Percentiles rank a stretch among this genome's conserved stretches.
Evolutionary conservation across 1,140 invertebrate species (phyloP).

Genomic region (Aphaenogaster rudis): DNA sequence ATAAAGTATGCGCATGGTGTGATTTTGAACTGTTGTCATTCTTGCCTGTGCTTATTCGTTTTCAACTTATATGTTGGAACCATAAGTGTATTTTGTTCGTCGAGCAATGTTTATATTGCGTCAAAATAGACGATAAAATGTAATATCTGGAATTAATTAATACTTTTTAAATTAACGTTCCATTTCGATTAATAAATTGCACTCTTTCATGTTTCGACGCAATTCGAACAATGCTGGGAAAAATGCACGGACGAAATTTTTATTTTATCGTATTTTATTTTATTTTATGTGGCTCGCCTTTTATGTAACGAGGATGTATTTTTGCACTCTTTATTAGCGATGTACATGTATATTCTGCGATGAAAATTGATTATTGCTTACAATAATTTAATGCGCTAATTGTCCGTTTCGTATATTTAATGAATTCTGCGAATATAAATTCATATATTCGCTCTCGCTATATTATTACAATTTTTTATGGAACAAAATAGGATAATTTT

Average conservation of each 20-base stretch:
- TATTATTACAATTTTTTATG: background rate
- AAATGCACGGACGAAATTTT: constrained; percentile 18
- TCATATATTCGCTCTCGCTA: constrained; percentile 3
- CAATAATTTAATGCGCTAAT: constrained; percentile 24
- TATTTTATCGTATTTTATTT: constrained; percentile 34
- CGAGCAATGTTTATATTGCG: constrained; percentile 19
- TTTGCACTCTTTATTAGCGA: constrained; percentile 24
- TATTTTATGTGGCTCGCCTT: constrained; percentile 15
- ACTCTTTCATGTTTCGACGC: background rate
- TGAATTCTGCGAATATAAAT: background rate
- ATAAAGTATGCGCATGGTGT: constrained; percentile 64
- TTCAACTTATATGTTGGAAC: constrained; percentile 9
- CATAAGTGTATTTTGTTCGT: constrained; percentile 24
- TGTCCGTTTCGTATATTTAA: background rate
- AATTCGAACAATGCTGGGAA: constrained; percentile 38
- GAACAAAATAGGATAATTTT: background rate
- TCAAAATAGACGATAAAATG: background rate
- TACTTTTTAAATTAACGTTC: background rate
- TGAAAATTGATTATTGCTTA: constrained; percentile 19
- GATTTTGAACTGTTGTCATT: constrained; percentile 31
- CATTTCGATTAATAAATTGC: background rate
- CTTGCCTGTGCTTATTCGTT: constrained; percentile 33
- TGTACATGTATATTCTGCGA: constrained; percentile 1
- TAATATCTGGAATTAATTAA: background rate
- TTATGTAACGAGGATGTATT: constrained; percentile 14